phyloP scores from a whole-genome alignment of 1,140 invertebrate species.

The Cydia amplana region DNA sequence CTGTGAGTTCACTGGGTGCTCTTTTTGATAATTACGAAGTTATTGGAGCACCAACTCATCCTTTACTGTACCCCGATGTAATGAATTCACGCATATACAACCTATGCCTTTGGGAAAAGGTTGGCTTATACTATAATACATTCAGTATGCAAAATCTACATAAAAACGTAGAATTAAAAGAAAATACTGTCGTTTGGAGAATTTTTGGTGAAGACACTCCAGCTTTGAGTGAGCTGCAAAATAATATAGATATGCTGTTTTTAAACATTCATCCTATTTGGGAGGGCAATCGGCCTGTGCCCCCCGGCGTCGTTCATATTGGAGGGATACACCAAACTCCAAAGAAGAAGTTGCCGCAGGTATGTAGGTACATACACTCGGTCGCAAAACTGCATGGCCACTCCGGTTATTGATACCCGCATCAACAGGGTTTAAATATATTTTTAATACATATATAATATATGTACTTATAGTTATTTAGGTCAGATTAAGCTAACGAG shows the following conservation, averaged over 20 bases:
- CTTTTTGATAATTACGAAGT: conserved; percentile 42
- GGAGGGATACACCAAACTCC: conserved; percentile 73
- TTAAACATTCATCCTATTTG: conserved; percentile 73
- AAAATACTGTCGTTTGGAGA: conserved; percentile 43
- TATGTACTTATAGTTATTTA: too few relatives aligned
- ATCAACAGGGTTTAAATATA: too few relatives aligned
- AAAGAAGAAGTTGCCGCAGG: conserved; percentile 54
- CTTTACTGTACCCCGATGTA: conserved; percentile 68
- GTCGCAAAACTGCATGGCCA: too few relatives aligned
- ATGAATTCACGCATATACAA: conserved; percentile 49
- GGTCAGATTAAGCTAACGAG: too few relatives aligned
- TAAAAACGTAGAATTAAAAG: conserved; percentile 20
- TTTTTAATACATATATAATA: too few relatives aligned
- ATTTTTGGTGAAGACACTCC: conserved; percentile 66
- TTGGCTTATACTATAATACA: conserved; percentile 47
- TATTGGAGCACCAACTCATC: conserved; percentile 73
- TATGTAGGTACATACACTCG: conserved; percentile 37
- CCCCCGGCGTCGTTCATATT: conserved; percentile 71
- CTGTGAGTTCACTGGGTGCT: conserved; percentile 58
- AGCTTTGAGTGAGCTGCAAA: conserved; percentile 62
- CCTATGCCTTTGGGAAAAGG: conserved; percentile 55
- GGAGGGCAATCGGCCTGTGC: conserved; percentile 62
- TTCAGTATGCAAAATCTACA: conserved; percentile 8
- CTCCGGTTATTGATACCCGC: too few relatives aligned
- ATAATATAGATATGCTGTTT: conserved; percentile 78